Conservation (phyloP, 2,888 invertebrate species). For the Ectemnius lituratus region DNA sequence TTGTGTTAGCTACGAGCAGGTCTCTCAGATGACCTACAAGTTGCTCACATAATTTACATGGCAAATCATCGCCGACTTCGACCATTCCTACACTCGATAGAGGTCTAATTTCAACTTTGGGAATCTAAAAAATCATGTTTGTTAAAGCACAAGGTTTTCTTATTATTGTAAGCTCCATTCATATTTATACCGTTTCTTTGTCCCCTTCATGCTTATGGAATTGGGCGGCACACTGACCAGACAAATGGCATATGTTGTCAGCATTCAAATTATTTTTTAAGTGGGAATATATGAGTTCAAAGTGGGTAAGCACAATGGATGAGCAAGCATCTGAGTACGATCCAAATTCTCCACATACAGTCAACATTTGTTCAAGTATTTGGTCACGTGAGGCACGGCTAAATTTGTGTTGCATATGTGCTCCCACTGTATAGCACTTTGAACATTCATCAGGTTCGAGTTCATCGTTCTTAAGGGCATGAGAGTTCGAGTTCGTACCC, state of each 20-base stretch:
- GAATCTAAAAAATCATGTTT: slow-evolving; percentile 49
- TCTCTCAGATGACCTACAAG: slow-evolving; percentile 89
- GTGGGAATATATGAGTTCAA: slow-evolving; percentile 84
- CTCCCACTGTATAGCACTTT: slow-evolving; percentile 71
- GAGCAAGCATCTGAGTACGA: slow-evolving; percentile 90
- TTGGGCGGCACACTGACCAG: slow-evolving; percentile 85
- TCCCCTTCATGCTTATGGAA: slow-evolving; percentile 83
- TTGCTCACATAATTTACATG: slow-evolving; percentile 92
- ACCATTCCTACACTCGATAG: slow-evolving; percentile 81
- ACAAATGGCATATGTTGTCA: slow-evolving; percentile 85
- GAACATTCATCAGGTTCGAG: slow-evolving; percentile 72
- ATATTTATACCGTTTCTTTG: slow-evolving; percentile 77
- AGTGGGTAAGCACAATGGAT: slow-evolving; percentile 85
- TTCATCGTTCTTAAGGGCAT: slow-evolving; percentile 68
- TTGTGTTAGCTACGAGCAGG: slow-evolving; percentile 90
- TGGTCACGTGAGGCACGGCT: slow-evolving; percentile 60
- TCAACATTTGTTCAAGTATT: slow-evolving; percentile 66
- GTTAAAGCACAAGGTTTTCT: slow-evolving; percentile 10
- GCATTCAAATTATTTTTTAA: slow-evolving; percentile 82
- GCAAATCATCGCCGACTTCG: slow-evolving; percentile 82
- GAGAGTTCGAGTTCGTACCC: slow-evolving; percentile 19
- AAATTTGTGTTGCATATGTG: slow-evolving; percentile 72
- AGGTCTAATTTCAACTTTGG: slow-evolving; percentile 80
- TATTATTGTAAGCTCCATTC: background rate
- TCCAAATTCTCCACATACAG: slow-evolving; percentile 84